Evolutionary conservation across 1,140 invertebrate species (phyloP), one percentile per base, ranked within the genome.

Genomic region (Dendrolimus punctatus): DNA sequence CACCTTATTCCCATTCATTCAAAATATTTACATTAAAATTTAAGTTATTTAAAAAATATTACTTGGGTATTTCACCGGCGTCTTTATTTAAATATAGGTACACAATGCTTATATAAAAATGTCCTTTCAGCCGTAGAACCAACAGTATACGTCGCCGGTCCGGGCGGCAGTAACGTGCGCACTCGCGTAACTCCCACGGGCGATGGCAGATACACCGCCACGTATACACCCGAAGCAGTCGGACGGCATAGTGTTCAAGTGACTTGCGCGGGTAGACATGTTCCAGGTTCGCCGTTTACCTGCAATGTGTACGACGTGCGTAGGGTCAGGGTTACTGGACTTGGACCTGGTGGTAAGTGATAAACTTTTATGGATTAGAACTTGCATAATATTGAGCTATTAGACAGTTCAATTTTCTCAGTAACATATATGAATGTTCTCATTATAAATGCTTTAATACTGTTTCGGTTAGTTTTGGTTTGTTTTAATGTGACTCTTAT

Each of bases 231-330:
- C 0, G 90, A 91, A 55, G 94, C 95, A 76, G 95, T 98, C 39
- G 95, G 96, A 4, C 90, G 96, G 0, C 96, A 98, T 80, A 92
- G 92, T 49, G 90, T 98, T 8, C 91, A 92, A 46, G 91, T 98
- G 9, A 86, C 93, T 36, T 90, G 96, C 5, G 95, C 95, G 55
- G 93, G 92, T 36, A 92, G 96, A 64, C 93, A 94, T 46, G 93
- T 98, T 0, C 92, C 93, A 59, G 95, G 95, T 0, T 97, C 95
- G n/a, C 96, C 96, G 0, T 97, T 97, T 79, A 93, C 92, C 39
- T 98, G 95, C 80, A 98, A 98, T 73, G 95, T 96, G 40, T 98
- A 97, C 60, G 96, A 97, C 79, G 95, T 97, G 0, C 92, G 91
- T 5, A 93, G 95, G 69, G 95, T 98, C 2, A 90, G 91, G 64